A percentile compares a stretch with the other conserved stretches of the same genome.
phyloP scores from a whole-genome alignment of 2,113 vertebrate genomes.

The Pterocles orientalis region DNA sequence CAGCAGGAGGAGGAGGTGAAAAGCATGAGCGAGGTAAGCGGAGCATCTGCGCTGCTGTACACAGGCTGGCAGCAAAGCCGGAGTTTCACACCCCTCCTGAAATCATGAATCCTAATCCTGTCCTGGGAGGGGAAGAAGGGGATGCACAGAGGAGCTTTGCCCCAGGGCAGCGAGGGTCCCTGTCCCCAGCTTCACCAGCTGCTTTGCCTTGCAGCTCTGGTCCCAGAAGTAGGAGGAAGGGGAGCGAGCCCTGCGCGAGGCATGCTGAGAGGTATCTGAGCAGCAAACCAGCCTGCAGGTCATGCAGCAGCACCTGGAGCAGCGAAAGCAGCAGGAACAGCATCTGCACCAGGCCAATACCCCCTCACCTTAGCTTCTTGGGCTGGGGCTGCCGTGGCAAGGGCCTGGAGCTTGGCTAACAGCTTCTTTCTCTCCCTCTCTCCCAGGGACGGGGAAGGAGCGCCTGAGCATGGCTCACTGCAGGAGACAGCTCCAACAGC shows the following conservation, averaged over 20 bases:
- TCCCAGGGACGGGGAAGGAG: slow-evolving; percentile 69
- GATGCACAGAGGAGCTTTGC: background rate
- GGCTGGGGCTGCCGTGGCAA: rapidly evolving
- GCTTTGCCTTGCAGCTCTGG: slow-evolving; percentile 64
- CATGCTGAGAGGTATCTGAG: slow-evolving; percentile 70
- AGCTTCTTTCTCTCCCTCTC: background rate
- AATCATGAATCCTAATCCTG: background rate
- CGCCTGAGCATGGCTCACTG: slow-evolving; percentile 72
- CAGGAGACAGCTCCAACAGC: slow-evolving; percentile 69
- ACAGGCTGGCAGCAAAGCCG: rapidly evolving
- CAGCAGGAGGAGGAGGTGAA: slow-evolving; percentile 81
- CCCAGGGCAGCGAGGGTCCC: background rate
- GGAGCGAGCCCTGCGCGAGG: slow-evolving; percentile 76
- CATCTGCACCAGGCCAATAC: slow-evolving; percentile 76
- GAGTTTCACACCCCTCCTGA: background rate
- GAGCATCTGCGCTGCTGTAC: background rate
- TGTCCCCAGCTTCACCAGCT: background rate
- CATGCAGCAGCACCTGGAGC: slow-evolving; percentile 79
- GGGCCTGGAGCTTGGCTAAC: background rate
- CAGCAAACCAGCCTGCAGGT: slow-evolving; percentile 76
- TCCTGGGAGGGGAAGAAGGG: background rate
- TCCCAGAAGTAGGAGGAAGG: slow-evolving; percentile 82
- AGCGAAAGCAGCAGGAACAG: slow-evolving; percentile 81
- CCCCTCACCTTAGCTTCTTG: background rate
- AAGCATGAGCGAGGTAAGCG: slow-evolving; percentile 79